A percentile compares a stretch with the other conserved stretches of the same genome.
Conservation (phyloP, 2,797 vertebrate genomes). For the Falco biarmicus region DNA sequence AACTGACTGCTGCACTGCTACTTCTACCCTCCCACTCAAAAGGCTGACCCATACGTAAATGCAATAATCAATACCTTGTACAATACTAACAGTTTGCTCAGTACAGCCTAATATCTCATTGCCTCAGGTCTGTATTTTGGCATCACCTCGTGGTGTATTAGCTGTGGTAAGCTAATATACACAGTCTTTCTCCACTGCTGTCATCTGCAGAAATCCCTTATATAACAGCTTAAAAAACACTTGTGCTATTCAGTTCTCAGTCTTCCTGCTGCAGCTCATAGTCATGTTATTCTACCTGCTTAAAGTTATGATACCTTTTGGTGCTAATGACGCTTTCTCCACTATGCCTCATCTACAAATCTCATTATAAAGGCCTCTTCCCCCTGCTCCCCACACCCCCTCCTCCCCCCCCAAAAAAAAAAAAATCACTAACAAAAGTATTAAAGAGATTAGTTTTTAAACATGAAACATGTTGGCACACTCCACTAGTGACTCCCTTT, state of each 20-base stretch:
- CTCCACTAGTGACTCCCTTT: background rate
- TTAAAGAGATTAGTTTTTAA: background rate
- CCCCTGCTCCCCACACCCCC: too few relatives aligned
- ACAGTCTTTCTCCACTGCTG: accelerated
- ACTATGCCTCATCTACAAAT: background rate
- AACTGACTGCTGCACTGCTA: background rate
- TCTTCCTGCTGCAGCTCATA: background rate
- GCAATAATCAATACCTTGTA: background rate
- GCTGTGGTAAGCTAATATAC: background rate
- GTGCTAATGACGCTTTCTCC: background rate
- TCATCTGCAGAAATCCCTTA: background rate
- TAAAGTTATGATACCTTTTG: background rate
- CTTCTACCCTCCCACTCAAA: background rate
- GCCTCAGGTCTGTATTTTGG: background rate
- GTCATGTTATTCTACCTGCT: background rate
- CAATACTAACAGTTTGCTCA: background rate
- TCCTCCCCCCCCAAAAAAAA: too few relatives aligned
- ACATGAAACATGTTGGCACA: background rate
- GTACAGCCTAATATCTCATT: background rate
- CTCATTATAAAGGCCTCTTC: background rate
- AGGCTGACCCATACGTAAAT: background rate
- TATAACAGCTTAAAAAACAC: background rate
- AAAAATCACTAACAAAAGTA: background rate
- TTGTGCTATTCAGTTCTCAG: background rate
- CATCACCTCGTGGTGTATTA: background rate